These are phyloP conservation scores for Phacellophora camtschatica DNA, from an alignment of 30 jellyfish, hydroid and myxozoan species.

Conservation along the genomic window DNA sequence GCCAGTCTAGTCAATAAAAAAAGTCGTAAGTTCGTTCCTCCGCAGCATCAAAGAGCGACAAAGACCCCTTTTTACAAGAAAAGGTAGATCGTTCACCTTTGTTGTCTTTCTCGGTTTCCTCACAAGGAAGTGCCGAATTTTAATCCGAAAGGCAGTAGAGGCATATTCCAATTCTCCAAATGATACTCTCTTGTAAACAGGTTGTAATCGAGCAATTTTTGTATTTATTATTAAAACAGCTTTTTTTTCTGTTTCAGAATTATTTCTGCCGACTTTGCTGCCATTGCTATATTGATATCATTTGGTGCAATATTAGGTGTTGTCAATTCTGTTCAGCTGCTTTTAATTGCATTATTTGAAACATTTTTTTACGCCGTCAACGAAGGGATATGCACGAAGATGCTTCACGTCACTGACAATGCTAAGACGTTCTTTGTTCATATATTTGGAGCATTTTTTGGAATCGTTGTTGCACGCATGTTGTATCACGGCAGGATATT, in stretches of 20 bases:
- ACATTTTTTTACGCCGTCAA: constrained; percentile 71
- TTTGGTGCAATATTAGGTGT: constrained; percentile 88
- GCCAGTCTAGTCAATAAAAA: too few relatives aligned
- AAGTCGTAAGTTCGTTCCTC: too few relatives aligned
- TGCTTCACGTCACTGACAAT: constrained; percentile 56
- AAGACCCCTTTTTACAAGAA: too few relatives aligned
- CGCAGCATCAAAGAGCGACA: too few relatives aligned
- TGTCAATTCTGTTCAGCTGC: constrained; percentile 80
- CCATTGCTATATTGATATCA: constrained; percentile 71
- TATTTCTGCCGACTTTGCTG: constrained; percentile 90
- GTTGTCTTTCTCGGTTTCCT: too few relatives aligned
- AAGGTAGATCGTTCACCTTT: too few relatives aligned
- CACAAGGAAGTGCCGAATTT: too few relatives aligned
- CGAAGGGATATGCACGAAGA: constrained; percentile 67
- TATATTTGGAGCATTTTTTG: constrained; percentile 81
- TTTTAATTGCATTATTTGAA: constrained; percentile 67
- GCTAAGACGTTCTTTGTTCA: constrained; percentile 78
- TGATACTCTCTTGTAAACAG: too few relatives aligned
- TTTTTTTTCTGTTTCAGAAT: constrained; percentile 29
- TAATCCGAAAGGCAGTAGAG: too few relatives aligned
- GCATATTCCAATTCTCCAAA: too few relatives aligned
- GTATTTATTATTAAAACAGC: too few relatives aligned
- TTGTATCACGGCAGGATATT: constrained; percentile 60
- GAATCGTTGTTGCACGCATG: constrained; percentile 77
- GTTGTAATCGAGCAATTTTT: too few relatives aligned